Conservation (phyloP, 1,140 invertebrate genomes). For the Lepidurus packardi region DNA sequence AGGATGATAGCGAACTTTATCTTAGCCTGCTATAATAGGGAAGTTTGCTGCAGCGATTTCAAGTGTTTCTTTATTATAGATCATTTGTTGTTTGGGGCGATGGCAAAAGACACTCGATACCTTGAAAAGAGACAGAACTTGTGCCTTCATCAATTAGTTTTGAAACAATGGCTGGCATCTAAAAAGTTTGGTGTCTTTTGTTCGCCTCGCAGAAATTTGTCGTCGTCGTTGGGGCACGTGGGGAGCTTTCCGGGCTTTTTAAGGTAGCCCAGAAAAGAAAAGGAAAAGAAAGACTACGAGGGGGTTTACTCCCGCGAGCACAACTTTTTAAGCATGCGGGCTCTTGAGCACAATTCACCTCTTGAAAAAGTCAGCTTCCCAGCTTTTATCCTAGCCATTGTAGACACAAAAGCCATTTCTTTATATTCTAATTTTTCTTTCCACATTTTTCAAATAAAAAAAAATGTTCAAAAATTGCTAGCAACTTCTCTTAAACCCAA, state of each 20-base stretch:
- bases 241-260: neutral
- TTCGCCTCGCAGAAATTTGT: neutral
- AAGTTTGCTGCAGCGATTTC: neutral
- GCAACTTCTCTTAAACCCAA: too few species aligned
- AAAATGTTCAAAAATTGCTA: neutral
- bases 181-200: slow-evolving; percentile 1
- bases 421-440: neutral
- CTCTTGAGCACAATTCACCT: slow-evolving; percentile 21
- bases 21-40: too few species aligned
- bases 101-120: too few species aligned
- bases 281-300: neutral
- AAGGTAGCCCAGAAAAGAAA: neutral
- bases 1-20: too few species aligned
- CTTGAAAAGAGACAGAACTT: neutral
- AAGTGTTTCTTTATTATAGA: neutral
- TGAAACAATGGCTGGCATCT: neutral
- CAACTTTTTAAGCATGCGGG: slow-evolving; percentile 9
- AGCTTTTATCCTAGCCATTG: slow-evolving; percentile 8
- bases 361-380: slow-evolving; percentile 2
- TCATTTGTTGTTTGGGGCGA: neutral
- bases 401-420: neutral
- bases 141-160: neutral
- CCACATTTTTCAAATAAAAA: neutral
- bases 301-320: neutral
- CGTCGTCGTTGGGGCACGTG: neutral